Evolutionary conservation across 2,797 vertebrate species (phyloP).

Genomic region (Octomys mimax): DNA sequence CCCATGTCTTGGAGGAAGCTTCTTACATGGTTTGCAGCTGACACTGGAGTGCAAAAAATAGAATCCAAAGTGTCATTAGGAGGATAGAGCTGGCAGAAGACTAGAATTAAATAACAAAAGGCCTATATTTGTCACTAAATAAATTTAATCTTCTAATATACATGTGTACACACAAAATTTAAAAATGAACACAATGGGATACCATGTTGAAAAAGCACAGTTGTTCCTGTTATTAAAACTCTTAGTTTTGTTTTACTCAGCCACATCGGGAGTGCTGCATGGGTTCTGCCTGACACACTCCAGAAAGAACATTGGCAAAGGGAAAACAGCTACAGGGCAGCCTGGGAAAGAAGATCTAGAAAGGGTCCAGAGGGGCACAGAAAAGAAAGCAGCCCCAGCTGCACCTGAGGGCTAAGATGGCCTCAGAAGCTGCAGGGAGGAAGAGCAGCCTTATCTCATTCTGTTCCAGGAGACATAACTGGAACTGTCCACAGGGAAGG

Average conservation of each 20-base stretch:
- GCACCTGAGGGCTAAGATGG: not conserved
- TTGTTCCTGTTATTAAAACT: not conserved
- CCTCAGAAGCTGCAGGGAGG: not conserved
- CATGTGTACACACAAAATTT: not conserved
- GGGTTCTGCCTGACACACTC: not conserved
- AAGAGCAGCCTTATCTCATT: not conserved
- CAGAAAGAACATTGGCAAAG: not conserved
- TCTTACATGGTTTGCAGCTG: not conserved
- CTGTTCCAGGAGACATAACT: not conserved
- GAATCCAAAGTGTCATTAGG: not conserved
- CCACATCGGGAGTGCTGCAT: not conserved
- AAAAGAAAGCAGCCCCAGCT: not conserved
- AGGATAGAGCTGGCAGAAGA: not conserved
- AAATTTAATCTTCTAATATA: not conserved
- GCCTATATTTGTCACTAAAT: not conserved
- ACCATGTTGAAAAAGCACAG: not conserved
- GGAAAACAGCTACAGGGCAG: not conserved
- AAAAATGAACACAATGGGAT: not conserved
- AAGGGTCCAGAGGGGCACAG: not conserved
- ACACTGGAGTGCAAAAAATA: not conserved
- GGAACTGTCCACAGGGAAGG: not conserved
- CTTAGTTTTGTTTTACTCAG: not conserved
- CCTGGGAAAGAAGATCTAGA: not conserved
- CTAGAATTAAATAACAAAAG: not conserved
- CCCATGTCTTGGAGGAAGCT: not conserved